Percentiles rank a stretch among this genome's conserved stretches.
These are phyloP conservation scores for Heterohyrax brucei DNA, from an alignment of 2,797 vertebrate genomes.

Conservation along the genomic window DNA sequence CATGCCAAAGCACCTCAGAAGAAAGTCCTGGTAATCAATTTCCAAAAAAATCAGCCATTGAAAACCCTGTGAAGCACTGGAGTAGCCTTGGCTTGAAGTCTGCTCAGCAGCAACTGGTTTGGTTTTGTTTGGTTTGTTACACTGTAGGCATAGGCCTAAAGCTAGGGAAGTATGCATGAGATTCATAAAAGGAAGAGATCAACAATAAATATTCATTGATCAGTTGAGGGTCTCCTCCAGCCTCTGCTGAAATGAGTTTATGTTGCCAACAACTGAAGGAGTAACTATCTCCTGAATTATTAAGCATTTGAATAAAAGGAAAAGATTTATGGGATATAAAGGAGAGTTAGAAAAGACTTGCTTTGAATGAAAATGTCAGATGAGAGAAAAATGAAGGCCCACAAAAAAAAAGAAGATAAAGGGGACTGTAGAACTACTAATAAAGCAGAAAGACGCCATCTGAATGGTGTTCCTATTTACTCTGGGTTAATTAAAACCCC, in stretches of 20 bases:
- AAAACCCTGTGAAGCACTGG: neutral
- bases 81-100: neutral
- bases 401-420: slow-evolving; percentile 31
- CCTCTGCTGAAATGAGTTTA: slow-evolving; percentile 19
- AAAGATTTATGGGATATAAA: slow-evolving; percentile 46
- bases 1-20: neutral
- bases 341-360: slow-evolving; percentile 63
- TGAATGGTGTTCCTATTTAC: slow-evolving; percentile 31
- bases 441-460: slow-evolving; percentile 65
- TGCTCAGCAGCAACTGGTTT: neutral
- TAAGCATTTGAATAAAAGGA: slow-evolving; percentile 70
- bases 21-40: neutral
- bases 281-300: slow-evolving; percentile 47
- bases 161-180: neutral
- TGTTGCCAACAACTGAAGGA: slow-evolving; percentile 60
- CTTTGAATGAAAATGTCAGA: slow-evolving; percentile 53
- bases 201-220: slow-evolving; percentile 45
- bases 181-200: slow-evolving; percentile 53
- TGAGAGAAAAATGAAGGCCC: slow-evolving; percentile 58
- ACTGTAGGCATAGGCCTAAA: slow-evolving; percentile 54
- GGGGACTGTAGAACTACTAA: slow-evolving; percentile 41
- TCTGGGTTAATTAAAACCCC: slow-evolving; percentile 63
- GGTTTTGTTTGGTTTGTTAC: neutral
- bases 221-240: slow-evolving; percentile 27
- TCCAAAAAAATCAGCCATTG: neutral